Evolutionary conservation across 2,888 invertebrate species (phyloP).

Genomic region (Netelia virgata): DNA sequence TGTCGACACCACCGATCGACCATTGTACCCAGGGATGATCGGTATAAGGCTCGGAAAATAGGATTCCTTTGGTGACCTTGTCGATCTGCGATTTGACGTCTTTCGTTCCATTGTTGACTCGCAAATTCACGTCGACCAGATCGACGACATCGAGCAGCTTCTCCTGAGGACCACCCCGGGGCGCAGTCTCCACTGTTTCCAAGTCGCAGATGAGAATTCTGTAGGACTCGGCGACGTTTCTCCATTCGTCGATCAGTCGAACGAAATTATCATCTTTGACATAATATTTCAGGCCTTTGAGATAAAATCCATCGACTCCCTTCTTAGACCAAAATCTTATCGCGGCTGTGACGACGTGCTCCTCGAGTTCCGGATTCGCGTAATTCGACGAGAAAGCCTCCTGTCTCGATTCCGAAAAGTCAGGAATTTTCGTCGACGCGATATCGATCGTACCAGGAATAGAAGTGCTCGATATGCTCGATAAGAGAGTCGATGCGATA

Average conservation of each 20-base stretch:
- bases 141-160: conserved; percentile 89
- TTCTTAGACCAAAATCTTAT: conserved; percentile 90
- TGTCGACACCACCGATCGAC: conserved; percentile 90
- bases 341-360: conserved; percentile 86
- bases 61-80: conserved; percentile 86
- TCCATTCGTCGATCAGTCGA: conserved; percentile 89
- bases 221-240: conserved; percentile 87
- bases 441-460: conserved; percentile 56
- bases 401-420: conserved; percentile 57
- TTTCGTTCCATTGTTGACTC: conserved; percentile 87
- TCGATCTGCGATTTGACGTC: conserved; percentile 88
- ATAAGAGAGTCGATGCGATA: conserved; percentile 64
- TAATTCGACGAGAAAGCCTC: conserved; percentile 68
- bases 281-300: conserved; percentile 91
- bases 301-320: conserved; percentile 95
- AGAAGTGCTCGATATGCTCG: conserved; percentile 69
- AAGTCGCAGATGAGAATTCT: conserved; percentile 90
- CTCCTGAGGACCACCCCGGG: conserved; percentile 85
- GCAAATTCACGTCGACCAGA: conserved; percentile 90
- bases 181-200: conserved; percentile 85
- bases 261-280: conserved; percentile 87
- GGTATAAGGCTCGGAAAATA: conserved; percentile 86
- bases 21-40: conserved; percentile 93
- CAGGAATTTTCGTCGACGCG: conserved; percentile 38
- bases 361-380: conserved; percentile 51